These are phyloP conservation scores for Heliconius aoede DNA, from an alignment of 2,888 invertebrate genomes.

Conservation along the genomic window DNA sequence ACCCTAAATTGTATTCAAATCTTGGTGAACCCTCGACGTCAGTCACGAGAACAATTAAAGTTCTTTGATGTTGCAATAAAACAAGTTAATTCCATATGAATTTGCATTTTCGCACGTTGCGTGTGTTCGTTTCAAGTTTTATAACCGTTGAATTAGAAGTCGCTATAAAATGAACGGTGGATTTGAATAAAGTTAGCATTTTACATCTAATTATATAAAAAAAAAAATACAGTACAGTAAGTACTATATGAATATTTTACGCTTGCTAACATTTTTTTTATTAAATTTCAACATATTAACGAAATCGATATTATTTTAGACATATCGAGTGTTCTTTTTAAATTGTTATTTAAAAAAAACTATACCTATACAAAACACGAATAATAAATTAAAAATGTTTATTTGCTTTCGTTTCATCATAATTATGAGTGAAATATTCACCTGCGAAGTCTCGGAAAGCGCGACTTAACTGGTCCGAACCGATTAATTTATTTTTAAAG, in stretches of 20 bases:
- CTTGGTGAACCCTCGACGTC: constrained; percentile 73
- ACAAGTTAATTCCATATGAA: constrained; percentile 62
- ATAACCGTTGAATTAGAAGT: constrained; percentile 43
- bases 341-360: background rate
- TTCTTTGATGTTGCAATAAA: constrained; percentile 76
- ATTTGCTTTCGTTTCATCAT: constrained; percentile 67
- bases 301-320: constrained; percentile 35
- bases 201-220: constrained; percentile 11
- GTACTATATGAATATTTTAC: background rate
- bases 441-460: constrained; percentile 67
- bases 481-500: constrained; percentile 80
- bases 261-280: background rate
- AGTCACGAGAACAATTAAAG: constrained; percentile 83
- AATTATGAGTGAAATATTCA: constrained; percentile 74
- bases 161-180: constrained; percentile 38
- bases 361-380: constrained; percentile 38
- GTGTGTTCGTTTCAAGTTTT: constrained; percentile 39
- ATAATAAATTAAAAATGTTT: constrained; percentile 59
- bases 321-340: background rate
- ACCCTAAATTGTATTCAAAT: constrained; percentile 67
- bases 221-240: background rate
- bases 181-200: constrained; percentile 37
- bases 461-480: constrained; percentile 67
- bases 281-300: background rate
- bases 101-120: constrained; percentile 52